A percentile compares a stretch with the other conserved stretches of the same genome.
phyloP scores from a whole-genome alignment of 2,888 invertebrate genomes.

The Rhyacophila evoluta region DNA sequence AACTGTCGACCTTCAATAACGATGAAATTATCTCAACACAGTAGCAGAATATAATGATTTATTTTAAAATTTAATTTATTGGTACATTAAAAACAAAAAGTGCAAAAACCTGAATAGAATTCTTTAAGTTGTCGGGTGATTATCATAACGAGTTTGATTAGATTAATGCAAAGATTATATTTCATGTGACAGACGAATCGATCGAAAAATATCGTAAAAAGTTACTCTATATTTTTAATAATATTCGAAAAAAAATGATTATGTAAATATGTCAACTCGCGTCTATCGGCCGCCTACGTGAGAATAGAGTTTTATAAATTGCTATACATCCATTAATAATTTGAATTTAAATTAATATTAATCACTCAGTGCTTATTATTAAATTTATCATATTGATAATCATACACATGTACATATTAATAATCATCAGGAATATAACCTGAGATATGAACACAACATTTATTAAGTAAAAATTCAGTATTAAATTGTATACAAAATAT shows the following conservation, averaged over 20 bases:
- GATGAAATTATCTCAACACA: no score
- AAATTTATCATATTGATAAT: not conserved
- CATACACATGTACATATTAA: no score
- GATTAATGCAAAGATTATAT: not conserved
- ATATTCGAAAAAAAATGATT: not conserved
- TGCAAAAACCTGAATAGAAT: not conserved
- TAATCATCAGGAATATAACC: no score
- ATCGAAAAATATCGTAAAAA: not conserved
- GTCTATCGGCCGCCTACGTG: not conserved
- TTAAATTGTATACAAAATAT: no score
- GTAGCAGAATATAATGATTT: no score
- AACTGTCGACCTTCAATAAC: no score
- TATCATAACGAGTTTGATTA: slow-evolving; percentile 2
- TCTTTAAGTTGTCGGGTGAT: not conserved
- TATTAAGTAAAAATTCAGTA: no score
- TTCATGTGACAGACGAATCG: not conserved
- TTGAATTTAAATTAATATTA: not conserved
- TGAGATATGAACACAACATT: no score
- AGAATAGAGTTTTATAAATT: not conserved
- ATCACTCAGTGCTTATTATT: not conserved
- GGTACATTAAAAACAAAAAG: not conserved
- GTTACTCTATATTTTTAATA: not conserved
- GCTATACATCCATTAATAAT: not conserved
- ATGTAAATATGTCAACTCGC: slow-evolving; percentile 7
- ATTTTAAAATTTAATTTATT: not conserved